These are phyloP conservation scores for Aradophagus sp. DNA, from an alignment of 1,140 invertebrate species.

Conservation along the genomic window DNA sequence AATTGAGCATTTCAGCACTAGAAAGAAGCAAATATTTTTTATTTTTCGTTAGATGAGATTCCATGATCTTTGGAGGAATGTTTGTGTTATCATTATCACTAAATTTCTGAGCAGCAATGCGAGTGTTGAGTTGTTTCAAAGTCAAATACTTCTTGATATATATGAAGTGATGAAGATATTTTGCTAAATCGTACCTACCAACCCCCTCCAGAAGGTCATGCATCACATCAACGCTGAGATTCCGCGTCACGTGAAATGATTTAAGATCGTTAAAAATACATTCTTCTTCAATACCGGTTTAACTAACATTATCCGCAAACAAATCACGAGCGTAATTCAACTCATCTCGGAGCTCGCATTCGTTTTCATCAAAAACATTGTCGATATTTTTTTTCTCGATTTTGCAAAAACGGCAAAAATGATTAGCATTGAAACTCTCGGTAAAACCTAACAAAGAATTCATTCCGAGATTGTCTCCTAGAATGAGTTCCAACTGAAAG, in stretches of 20 bases:
- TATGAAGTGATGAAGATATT: conserved; percentile 50
- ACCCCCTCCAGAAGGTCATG: conserved; percentile 63
- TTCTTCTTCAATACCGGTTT: conserved; percentile 40
- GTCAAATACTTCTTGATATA: conserved; percentile 48
- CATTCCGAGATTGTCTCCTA: conserved; percentile 14
- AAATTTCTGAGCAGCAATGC: conserved; percentile 10
- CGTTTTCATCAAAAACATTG: conserved; percentile 18
- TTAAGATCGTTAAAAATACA: conserved; percentile 35
- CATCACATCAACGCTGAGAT: conserved; percentile 58
- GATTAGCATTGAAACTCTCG: conserved; percentile 14
- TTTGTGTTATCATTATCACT: conserved; percentile 15
- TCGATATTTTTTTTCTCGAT: conserved; percentile 7
- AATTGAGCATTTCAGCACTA: conserved; percentile 33
- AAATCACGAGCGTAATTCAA: conserved; percentile 4
- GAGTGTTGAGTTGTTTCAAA: conserved; percentile 52
- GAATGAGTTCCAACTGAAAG: conserved; percentile 16
- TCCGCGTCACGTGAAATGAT: conserved; percentile 57
- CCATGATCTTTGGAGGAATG: conserved; percentile 18
- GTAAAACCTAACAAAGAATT: conserved; percentile 16
- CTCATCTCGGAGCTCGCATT: conserved; percentile 15
- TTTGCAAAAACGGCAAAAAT: conserved; percentile 24
- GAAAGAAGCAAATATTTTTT: conserved; percentile 22
- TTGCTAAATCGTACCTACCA: conserved; percentile 54
- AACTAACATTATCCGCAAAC: conserved; percentile 2
- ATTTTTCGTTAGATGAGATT: conserved; percentile 8